Percentiles rank a stretch among this genome's conserved stretches.
phyloP scores from a whole-genome alignment of 2,113 vertebrate genomes.

The Hippopotamus amphibius region DNA sequence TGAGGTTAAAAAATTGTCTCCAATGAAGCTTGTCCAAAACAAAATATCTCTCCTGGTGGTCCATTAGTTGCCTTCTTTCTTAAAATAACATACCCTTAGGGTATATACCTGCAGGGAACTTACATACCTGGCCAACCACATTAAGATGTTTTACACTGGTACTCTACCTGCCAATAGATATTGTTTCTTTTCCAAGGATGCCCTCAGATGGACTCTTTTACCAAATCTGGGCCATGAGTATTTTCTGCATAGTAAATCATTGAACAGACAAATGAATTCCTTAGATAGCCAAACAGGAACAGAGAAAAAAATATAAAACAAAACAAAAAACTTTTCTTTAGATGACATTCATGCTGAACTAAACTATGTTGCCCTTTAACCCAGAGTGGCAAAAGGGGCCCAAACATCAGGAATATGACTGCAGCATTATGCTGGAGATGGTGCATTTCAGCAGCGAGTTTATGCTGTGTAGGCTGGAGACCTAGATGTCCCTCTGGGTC shows the following conservation, averaged over 20 bases:
- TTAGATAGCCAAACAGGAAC: background rate
- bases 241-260: background rate
- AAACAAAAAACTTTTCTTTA: background rate
- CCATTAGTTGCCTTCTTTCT: slow-evolving; percentile 74
- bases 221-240: background rate
- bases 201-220: background rate
- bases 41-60: slow-evolving; percentile 82
- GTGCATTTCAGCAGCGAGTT: accelerated
- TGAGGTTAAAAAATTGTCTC: slow-evolving; percentile 82
- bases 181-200: slow-evolving; percentile 23
- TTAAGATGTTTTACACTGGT: background rate
- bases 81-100: background rate
- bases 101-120: background rate
- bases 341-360: background rate
- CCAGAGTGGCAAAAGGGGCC: background rate
- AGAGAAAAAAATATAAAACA: background rate
- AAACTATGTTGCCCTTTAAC: background rate
- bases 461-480: accelerated
- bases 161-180: background rate
- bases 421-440: background rate
- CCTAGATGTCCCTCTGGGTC: too few relatives aligned
- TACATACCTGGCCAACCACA: background rate
- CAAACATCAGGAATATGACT: accelerated
- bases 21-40: slow-evolving; percentile 75
- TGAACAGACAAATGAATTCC: background rate